phyloP scores from a whole-genome alignment of 1,140 invertebrate genomes.

The Heliconius eleuchia region DNA sequence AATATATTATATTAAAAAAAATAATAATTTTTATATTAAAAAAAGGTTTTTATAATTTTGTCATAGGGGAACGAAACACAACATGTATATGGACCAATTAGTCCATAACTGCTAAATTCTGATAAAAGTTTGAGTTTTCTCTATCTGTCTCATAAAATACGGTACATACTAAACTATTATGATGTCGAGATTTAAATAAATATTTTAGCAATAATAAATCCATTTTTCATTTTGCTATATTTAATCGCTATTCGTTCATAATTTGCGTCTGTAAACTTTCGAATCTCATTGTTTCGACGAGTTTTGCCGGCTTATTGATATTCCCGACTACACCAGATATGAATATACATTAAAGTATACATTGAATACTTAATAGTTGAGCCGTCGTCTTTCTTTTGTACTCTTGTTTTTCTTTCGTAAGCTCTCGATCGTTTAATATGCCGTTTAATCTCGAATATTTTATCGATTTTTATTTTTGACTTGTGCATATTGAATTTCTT shows the following conservation, averaged over 20 bases:
- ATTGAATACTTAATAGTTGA: conserved; percentile 36
- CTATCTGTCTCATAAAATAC: too few species aligned
- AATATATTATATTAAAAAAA: too few species aligned
- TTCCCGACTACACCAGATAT: conserved; percentile 40
- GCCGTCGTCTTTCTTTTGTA: neutral
- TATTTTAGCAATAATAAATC: neutral
- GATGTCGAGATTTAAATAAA: neutral
- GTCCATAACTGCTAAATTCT: too few species aligned
- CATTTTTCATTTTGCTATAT: too few species aligned
- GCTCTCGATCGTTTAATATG: conserved; percentile 10
- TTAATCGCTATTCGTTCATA: conserved; percentile 16
- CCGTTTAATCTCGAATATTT: conserved; percentile 7
- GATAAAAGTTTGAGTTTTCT: too few species aligned
- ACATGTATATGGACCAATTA: neutral
- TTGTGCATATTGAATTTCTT: neutral
- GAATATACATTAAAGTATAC: conserved; percentile 36
- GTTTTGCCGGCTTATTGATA: conserved; percentile 43
- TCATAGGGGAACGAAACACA: neutral
- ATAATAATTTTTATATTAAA: too few species aligned
- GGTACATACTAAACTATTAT: too few species aligned
- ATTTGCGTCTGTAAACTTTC: conserved; percentile 42
- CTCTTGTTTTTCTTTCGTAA: conserved; percentile 11
- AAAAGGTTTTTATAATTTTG: too few species aligned
- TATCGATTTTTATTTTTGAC: neutral
- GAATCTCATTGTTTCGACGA: conserved; percentile 45